phyloP scores from a whole-genome alignment of 2,888 invertebrate species.

The Clepsis dumicolana region DNA sequence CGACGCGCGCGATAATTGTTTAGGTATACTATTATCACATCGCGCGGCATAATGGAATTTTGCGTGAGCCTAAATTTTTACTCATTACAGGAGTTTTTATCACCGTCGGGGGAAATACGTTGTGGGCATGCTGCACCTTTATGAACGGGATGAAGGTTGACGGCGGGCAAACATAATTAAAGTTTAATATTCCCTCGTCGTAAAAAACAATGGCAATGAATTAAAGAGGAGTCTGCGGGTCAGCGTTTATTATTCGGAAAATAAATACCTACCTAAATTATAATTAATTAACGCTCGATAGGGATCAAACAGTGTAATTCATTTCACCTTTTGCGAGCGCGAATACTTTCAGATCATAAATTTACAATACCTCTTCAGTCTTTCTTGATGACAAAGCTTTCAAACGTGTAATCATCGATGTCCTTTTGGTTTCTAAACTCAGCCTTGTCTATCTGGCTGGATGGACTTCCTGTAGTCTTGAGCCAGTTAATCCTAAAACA shows the following conservation, averaged over 20 bases:
- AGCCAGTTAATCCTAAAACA: slow-evolving; percentile 84
- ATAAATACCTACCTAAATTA: slow-evolving; percentile 25
- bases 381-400: slow-evolving; percentile 79
- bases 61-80: slow-evolving; percentile 57
- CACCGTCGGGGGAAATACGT: slow-evolving; percentile 65
- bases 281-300: slow-evolving; percentile 5
- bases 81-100: slow-evolving; percentile 70
- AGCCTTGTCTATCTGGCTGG: slow-evolving; percentile 90
- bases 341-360: slow-evolving; percentile 6
- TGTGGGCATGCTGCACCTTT: slow-evolving; percentile 60
- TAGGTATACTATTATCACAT: slow-evolving; percentile 27
- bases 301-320: neutral
- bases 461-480: slow-evolving; percentile 90
- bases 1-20: slow-evolving; percentile 37
- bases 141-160: slow-evolving; percentile 63
- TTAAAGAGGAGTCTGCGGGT: slow-evolving; percentile 28
- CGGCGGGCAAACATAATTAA: slow-evolving; percentile 63
- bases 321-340: slow-evolving; percentile 1
- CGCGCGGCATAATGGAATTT: slow-evolving; percentile 51
- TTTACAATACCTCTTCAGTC: slow-evolving; percentile 53
- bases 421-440: slow-evolving; percentile 89
- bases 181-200: slow-evolving; percentile 51
- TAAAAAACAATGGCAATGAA: slow-evolving; percentile 39
- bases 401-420: slow-evolving; percentile 80
- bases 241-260: slow-evolving; percentile 32